Conservation (phyloP, 2,888 invertebrate genomes). For the Cephus rjabovi region DNA sequence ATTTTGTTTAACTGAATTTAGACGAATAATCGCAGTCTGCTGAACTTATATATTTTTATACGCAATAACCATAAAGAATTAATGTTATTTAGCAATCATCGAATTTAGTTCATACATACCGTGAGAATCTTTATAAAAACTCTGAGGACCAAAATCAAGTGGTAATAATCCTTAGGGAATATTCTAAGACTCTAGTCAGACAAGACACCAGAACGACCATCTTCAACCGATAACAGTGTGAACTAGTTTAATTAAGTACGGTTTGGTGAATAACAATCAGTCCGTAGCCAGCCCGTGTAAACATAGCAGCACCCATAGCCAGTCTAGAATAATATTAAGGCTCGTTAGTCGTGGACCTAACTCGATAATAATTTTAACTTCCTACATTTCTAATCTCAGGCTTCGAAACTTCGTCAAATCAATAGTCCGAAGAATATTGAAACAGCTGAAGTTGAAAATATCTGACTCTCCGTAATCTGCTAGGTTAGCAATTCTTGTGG, state of each 20-base stretch:
- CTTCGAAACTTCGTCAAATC: neutral
- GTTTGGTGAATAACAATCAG: slow-evolving; percentile 18
- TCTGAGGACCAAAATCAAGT: neutral
- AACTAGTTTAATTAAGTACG: slow-evolving; percentile 19
- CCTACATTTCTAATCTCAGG: neutral
- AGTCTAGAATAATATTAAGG: neutral
- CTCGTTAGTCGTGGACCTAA: neutral
- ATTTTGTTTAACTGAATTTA: neutral
- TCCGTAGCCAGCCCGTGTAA: slow-evolving; percentile 12
- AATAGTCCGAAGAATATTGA: neutral
- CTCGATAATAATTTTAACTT: neutral
- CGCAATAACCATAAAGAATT: neutral
- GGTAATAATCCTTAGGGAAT: neutral
- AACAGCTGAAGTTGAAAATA: neutral
- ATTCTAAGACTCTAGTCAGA: neutral
- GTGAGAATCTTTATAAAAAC: neutral
- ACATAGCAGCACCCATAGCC: neutral
- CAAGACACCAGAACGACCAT: neutral
- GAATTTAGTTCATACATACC: neutral
- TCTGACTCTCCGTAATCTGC: neutral
- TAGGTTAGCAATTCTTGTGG: neutral
- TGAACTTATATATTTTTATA: neutral
- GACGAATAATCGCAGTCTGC: neutral
- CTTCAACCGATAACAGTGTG: slow-evolving; percentile 14
- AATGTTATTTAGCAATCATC: neutral